A percentile compares a stretch with the other conserved stretches of the same genome.
Evolutionary conservation across 2,888 invertebrate species (phyloP).

Genomic region (Lochmaea capreae): DNA sequence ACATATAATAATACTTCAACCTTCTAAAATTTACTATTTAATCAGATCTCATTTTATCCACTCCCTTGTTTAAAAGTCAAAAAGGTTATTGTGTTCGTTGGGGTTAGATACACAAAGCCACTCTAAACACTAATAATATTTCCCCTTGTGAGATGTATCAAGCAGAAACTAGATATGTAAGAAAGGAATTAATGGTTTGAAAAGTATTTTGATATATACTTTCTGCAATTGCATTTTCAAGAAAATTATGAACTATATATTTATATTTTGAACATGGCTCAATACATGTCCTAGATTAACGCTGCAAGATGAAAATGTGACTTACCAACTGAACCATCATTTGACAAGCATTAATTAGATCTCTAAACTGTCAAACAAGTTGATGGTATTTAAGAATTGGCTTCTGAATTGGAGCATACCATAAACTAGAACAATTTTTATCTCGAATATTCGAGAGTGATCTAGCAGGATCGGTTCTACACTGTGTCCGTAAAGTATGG

Average conservation of each 20-base stretch:
- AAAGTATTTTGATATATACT: background rate
- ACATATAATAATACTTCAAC: slow-evolving; percentile 49
- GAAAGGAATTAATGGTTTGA: slow-evolving; percentile 9
- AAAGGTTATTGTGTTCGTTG: slow-evolving; percentile 32
- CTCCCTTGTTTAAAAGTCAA: slow-evolving; percentile 37
- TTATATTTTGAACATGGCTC: background rate
- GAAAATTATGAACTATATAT: background rate
- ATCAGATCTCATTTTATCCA: slow-evolving; percentile 39
- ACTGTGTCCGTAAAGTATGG: too few relatives aligned
- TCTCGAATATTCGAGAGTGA: too few relatives aligned
- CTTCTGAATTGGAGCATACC: too few relatives aligned
- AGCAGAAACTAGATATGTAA: slow-evolving; percentile 9
- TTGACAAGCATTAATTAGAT: too few relatives aligned
- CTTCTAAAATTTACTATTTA: slow-evolving; percentile 45
- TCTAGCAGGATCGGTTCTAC: too few relatives aligned
- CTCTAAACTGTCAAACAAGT: too few relatives aligned
- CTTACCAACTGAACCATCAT: too few relatives aligned
- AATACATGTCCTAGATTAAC: too few relatives aligned
- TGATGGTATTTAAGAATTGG: too few relatives aligned
- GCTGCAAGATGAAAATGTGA: too few relatives aligned
- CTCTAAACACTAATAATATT: slow-evolving; percentile 21
- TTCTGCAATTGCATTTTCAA: slow-evolving; percentile 7
- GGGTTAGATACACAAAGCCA: slow-evolving; percentile 15
- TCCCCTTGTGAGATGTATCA: slow-evolving; percentile 16
- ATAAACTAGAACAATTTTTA: too few relatives aligned